Conservation (phyloP, 1,140 invertebrate species). For the Nasonia giraulti region DNA sequence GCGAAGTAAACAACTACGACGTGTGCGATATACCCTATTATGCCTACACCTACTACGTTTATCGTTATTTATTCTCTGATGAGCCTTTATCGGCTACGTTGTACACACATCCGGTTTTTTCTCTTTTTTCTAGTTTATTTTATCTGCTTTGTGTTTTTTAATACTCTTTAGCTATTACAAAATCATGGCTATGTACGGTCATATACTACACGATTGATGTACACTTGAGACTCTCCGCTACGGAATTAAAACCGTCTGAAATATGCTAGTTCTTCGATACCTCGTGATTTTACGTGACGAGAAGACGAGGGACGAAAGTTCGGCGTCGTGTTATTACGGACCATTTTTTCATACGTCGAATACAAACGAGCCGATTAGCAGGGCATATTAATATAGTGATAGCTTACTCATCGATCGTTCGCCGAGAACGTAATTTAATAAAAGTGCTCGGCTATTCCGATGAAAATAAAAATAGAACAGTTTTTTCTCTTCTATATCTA, state of each 20-base stretch:
- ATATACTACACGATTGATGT: not conserved
- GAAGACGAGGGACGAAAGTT: not conserved
- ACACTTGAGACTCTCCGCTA: constrained; percentile 1
- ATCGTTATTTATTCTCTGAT: not conserved
- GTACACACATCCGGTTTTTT: not conserved
- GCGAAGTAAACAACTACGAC: not conserved
- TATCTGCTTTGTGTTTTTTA: not conserved
- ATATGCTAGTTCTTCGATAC: not conserved
- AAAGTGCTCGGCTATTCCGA: no score
- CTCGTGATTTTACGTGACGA: not conserved
- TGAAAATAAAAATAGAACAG: not conserved
- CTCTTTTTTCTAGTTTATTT: not conserved
- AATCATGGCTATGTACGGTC: not conserved
- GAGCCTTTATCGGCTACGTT: not conserved
- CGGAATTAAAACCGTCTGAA: not conserved
- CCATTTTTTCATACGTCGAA: no score
- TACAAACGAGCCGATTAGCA: no score
- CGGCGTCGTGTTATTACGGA: no score
- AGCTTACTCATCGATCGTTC: no score
- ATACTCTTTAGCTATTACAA: constrained; percentile 7
- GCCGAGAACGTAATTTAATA: no score
- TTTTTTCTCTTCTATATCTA: not conserved
- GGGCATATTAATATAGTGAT: no score
- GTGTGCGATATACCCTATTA: not conserved
- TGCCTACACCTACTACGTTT: not conserved